These are phyloP conservation scores for Ammospiza caudacuta DNA, from an alignment of 2,113 vertebrate genomes.

Conservation along the genomic window DNA sequence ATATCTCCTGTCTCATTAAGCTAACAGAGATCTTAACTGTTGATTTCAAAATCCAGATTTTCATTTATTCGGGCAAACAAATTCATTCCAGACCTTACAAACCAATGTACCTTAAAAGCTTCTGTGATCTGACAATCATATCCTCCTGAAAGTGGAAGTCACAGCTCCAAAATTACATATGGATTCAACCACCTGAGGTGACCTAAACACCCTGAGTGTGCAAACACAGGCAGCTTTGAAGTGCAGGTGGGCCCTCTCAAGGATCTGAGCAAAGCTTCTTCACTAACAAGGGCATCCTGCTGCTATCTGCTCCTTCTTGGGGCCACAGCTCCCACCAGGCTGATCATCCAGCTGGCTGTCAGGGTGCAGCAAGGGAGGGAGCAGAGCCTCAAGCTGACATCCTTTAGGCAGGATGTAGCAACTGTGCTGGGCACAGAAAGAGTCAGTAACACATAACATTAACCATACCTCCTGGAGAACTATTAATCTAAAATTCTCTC, in stretches of 20 bases:
- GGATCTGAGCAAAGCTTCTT: neutral
- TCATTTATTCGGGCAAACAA: neutral
- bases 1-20: neutral
- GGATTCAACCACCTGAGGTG: neutral
- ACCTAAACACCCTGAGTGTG: neutral
- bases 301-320: neutral
- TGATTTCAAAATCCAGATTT: neutral
- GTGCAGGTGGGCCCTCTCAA: neutral
- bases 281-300: neutral
- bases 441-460: neutral
- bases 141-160: neutral
- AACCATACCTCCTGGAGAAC: neutral
- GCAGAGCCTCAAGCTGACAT: neutral
- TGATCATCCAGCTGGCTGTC: neutral
- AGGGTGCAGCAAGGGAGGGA: neutral
- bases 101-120: neutral
- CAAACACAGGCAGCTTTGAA: fast-evolving
- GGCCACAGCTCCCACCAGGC: neutral
- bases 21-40: neutral
- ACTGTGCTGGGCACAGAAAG: fast-evolving
- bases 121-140: neutral
- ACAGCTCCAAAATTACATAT: neutral
- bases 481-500: neutral
- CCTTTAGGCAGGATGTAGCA: neutral
- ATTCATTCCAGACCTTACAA: neutral